Evolutionary conservation across 2,797 vertebrate species (phyloP).

Genomic region (Sorex maritimensis): DNA sequence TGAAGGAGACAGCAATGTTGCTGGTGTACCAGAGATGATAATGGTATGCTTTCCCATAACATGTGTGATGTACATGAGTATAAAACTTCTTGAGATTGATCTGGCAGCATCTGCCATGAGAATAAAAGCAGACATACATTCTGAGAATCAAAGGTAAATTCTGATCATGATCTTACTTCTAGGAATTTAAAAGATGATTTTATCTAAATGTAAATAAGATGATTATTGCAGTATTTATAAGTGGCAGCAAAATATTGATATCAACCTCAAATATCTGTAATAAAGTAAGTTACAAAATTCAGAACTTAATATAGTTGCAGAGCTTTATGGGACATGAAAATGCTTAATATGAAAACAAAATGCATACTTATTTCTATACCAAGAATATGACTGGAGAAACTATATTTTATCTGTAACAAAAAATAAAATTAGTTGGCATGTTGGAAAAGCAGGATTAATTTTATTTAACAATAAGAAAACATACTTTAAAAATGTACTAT

Average conservation of each 20-base stretch:
- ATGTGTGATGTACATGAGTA: not conserved
- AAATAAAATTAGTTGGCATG: constrained; percentile 3
- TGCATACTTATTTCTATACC: not conserved
- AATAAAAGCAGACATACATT: not conserved
- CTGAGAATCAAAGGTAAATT: not conserved
- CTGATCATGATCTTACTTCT: not conserved
- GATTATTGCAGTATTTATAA: not conserved
- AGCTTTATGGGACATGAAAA: not conserved
- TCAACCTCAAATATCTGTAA: not conserved
- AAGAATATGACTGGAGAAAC: not conserved
- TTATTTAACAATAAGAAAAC: not conserved
- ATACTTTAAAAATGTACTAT: not conserved
- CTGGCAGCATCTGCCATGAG: not conserved
- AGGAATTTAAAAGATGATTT: constrained; percentile 2
- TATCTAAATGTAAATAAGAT: not conserved
- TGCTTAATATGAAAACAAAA: not conserved
- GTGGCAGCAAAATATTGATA: not conserved
- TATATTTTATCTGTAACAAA: not conserved
- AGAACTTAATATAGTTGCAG: not conserved
- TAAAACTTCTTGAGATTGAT: not conserved
- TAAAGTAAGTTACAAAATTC: not conserved
- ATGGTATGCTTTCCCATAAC: fast-evolving
- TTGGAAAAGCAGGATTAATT: not conserved
- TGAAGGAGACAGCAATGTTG: not conserved
- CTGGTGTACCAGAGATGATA: not conserved